Conservation (phyloP, 2,888 invertebrate species). For the Agrotis segetum region DNA sequence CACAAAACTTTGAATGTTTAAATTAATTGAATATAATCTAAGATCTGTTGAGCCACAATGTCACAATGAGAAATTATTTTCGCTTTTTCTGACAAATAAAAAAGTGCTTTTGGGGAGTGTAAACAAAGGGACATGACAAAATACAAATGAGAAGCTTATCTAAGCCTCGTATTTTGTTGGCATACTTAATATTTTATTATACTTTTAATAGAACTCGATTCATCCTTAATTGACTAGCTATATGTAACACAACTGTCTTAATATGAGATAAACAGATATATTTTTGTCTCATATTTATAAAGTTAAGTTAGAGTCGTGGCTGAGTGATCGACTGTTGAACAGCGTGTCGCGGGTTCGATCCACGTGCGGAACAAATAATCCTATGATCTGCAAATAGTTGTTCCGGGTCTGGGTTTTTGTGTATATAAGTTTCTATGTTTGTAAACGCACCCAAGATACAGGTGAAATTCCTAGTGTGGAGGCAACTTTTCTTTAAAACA, state of each 20-base stretch:
- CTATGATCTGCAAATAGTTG: too few species aligned
- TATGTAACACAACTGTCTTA: neutral
- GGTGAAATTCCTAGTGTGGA: too few species aligned
- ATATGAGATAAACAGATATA: neutral
- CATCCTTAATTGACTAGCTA: conserved; percentile 20
- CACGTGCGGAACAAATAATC: too few species aligned
- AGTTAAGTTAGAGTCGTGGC: too few species aligned
- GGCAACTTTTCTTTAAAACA: too few species aligned
- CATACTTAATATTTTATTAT: conserved; percentile 61
- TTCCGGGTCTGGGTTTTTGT: too few species aligned
- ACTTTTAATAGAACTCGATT: conserved; percentile 49
- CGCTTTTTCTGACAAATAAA: conserved; percentile 64
- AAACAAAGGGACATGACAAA: conserved; percentile 70
- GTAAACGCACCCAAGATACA: too few species aligned
- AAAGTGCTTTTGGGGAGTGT: conserved; percentile 56
- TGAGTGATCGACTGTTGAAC: too few species aligned
- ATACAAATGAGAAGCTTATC: conserved; percentile 72
- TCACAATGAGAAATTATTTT: conserved; percentile 70
- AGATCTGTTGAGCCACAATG: conserved; percentile 60
- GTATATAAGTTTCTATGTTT: too few species aligned
- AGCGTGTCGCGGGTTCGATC: too few species aligned
- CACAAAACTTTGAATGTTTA: conserved; percentile 48
- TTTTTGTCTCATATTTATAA: too few species aligned
- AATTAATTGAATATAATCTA: conserved; percentile 60
- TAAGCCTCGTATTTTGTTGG: conserved; percentile 65